Evolutionary conservation across 2,113 vertebrate genomes (phyloP).

Genomic region (Asarcornis scutulata): DNA sequence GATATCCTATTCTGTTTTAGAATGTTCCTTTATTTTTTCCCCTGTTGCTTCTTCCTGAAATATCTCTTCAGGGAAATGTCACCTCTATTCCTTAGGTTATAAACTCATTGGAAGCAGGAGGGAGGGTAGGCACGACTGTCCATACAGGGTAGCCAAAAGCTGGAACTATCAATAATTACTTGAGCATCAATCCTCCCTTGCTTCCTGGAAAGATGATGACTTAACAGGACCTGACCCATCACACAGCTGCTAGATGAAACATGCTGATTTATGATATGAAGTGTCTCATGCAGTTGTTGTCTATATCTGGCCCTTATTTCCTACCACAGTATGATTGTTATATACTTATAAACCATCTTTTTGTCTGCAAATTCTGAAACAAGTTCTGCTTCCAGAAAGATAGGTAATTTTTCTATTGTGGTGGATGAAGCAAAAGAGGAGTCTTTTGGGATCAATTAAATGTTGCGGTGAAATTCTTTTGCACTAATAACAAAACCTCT

Average conservation of each 20-base stretch:
- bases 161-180: background rate
- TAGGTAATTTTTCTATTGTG: background rate
- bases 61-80: background rate
- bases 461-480: background rate
- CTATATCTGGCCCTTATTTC: background rate
- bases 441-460: background rate
- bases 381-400: background rate
- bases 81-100: background rate
- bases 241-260: background rate
- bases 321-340: background rate
- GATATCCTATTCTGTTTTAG: background rate
- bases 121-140: background rate
- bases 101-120: background rate
- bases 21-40: background rate
- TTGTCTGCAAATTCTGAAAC: background rate
- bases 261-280: background rate
- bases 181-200: background rate
- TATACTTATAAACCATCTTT: background rate
- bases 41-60: background rate
- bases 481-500: background rate
- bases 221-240: background rate
- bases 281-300: background rate
- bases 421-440: background rate
- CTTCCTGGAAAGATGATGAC: background rate
- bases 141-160: background rate